These are phyloP conservation scores for Darwinula stevensoni DNA, from an alignment of 2,888 invertebrate species.

Conservation along the genomic window DNA sequence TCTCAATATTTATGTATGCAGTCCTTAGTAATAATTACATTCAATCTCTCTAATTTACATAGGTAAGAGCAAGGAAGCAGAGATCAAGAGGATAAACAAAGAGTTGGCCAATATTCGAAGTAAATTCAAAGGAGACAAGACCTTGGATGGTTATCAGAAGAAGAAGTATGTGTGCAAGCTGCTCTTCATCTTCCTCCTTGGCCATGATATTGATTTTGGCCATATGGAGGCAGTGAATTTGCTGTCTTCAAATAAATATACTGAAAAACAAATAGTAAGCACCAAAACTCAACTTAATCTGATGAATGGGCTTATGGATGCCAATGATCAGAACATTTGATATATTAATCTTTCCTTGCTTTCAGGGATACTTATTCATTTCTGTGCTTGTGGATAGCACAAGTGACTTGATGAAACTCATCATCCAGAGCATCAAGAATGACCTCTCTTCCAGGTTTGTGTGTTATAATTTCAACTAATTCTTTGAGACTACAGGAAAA, in stretches of 20 bases:
- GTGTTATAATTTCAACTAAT: no score
- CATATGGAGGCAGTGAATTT: slow-evolving; percentile 99
- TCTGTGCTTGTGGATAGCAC: slow-evolving; percentile 96
- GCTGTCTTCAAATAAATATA: slow-evolving; percentile 97
- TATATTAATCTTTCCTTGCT: slow-evolving; percentile 5
- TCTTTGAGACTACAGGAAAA: no score
- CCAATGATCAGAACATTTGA: no score
- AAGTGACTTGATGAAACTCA: slow-evolving; percentile 93
- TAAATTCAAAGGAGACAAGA: slow-evolving; percentile 99
- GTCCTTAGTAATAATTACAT: not conserved
- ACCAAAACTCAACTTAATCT: not conserved
- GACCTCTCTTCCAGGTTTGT: slow-evolving; percentile 52
- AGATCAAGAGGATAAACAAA: slow-evolving; percentile 97
- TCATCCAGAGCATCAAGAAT: slow-evolving; percentile 96
- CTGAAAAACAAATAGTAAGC: slow-evolving; percentile 94
- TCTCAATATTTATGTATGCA: no score
- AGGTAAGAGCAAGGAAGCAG: slow-evolving; percentile 98
- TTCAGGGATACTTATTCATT: slow-evolving; percentile 90
- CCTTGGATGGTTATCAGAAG: slow-evolving; percentile 98
- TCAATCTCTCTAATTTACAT: slow-evolving; percentile 12
- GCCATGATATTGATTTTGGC: slow-evolving; percentile 99
- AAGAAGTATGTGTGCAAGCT: slow-evolving; percentile 99
- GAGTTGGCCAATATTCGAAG: slow-evolving; percentile 96
- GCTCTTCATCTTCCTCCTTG: slow-evolving; percentile 91
- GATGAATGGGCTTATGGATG: not conserved